These are phyloP conservation scores for Nematolebias whitei DNA, from an alignment of 2,113 vertebrate genomes.

Conservation along the genomic window DNA sequence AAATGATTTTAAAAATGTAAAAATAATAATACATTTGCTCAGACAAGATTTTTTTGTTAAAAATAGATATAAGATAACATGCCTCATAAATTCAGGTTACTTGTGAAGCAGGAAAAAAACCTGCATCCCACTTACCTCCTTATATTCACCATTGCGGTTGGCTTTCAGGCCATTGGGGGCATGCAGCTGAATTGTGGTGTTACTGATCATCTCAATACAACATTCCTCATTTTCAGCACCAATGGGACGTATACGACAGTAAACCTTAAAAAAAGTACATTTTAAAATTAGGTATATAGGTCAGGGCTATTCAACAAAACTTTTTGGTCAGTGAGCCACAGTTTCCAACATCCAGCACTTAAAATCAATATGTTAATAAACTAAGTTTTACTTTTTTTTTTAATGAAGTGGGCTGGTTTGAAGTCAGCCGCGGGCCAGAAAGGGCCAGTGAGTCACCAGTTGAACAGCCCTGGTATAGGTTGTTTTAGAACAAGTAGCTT, in stretches of 20 bases:
- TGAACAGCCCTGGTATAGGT: too few relatives aligned
- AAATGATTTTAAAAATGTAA: too few relatives aligned
- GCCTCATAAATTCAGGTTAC: not conserved
- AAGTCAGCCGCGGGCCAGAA: too few relatives aligned
- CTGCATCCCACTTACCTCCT: slow-evolving; percentile 81
- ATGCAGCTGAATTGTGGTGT: slow-evolving; percentile 90
- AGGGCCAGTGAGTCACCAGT: too few relatives aligned
- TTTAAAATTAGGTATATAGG: not conserved
- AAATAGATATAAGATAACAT: not conserved
- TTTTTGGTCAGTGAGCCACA: too few relatives aligned
- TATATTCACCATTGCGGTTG: slow-evolving; percentile 92
- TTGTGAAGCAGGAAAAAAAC: not conserved
- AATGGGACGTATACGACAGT: slow-evolving; percentile 91
- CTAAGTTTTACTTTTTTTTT: too few relatives aligned
- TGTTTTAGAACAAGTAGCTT: not conserved
- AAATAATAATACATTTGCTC: too few relatives aligned
- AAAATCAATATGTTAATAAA: too few relatives aligned
- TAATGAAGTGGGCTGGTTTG: too few relatives aligned
- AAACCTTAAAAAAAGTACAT: slow-evolving; percentile 80
- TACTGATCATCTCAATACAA: slow-evolving; percentile 92
- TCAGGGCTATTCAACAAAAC: too few relatives aligned
- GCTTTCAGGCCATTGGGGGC: slow-evolving; percentile 88
- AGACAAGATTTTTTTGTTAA: too few relatives aligned
- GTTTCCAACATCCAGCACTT: too few relatives aligned
- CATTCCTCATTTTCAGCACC: slow-evolving; percentile 83